Evolutionary conservation across 2,888 invertebrate species (phyloP), one percentile per base, ranked within the genome.

Genomic region (Rhodophaea formosa): DNA sequence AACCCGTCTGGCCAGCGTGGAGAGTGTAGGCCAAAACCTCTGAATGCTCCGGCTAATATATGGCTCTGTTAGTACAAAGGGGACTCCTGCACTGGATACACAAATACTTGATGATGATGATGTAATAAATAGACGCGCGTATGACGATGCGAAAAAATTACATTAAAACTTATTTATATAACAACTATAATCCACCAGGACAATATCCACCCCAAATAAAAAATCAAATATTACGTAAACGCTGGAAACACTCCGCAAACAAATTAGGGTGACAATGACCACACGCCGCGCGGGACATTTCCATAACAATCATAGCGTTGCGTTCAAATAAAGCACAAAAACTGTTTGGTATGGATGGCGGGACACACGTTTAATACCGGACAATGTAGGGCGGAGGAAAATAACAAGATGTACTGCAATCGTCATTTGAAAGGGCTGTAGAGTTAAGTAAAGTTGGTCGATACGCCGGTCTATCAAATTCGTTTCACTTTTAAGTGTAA

Each of bases 181-280:
- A n/a, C n/a, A n/a, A n/a, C n/a, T n/a, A n/a, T 23, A 23, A 23
- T 23, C 23, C 2, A 23, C 23, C 23, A 23, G 23, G 5, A 23
- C 23, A 23, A 23, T 23, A 23, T 23, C 23, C 5, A 23, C 23
- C 23, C n/a, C 23, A 23, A 23, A 23, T 23, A 23, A 23, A 23
- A 23, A 23, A 23, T 23, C 2, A 32, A 49, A 32, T 30, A 32
- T 49, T 49, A 32, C 49, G 32, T 49, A 32, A 49, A 49, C 10
- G 15, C 15, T 32, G 49, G 32, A 49, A 30, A 15, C 15, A 32
- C 32, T 49, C 47, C 7, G n/a, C 47, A 54, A 54, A 45, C 30
- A 44, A 44, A 45, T 54, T 54, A 54, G 43, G 53, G 30, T 54
- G 53, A 54, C 53, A 54, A 54, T 54, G 53, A 54, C 44, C 53